Conservation (phyloP, 2,888 invertebrate genomes). For the Ichneumoninae sp. region DNA sequence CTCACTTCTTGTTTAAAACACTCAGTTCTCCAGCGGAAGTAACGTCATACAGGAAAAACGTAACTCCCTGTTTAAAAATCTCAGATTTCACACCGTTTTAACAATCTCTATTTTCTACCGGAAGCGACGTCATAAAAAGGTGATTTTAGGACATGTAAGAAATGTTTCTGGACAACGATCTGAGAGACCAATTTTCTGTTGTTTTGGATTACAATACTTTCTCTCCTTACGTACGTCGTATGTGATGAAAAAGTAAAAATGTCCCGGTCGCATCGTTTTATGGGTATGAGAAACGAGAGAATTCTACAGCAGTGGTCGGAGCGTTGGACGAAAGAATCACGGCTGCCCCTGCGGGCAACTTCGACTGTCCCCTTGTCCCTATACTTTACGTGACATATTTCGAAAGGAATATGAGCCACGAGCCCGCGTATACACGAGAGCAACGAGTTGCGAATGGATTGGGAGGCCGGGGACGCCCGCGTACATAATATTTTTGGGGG, state of each 20-base stretch:
- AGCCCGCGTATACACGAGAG: conserved; percentile 51
- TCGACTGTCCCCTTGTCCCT: conserved; percentile 66
- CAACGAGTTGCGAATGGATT: conserved; percentile 38
- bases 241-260: neutral
- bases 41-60: no score
- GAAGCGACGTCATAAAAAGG: no score
- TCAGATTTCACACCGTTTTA: no score
- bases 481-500: conserved; percentile 80
- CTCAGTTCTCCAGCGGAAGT: no score
- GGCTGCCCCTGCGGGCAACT: conserved; percentile 25
- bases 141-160: neutral
- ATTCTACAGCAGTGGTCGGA: conserved; percentile 14
- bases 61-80: no score
- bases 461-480: conserved; percentile 67
- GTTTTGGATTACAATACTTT: neutral
- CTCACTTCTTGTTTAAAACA: no score
- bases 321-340: conserved; percentile 43
- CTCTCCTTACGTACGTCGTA: no score
- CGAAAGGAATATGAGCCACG: conserved; percentile 77
- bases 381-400: conserved; percentile 79
- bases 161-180: neutral
- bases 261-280: neutral
- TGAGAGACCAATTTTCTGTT: neutral
- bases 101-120: no score
- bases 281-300: neutral